These are phyloP conservation scores for Phoenicopterus ruber DNA, from an alignment of 2,113 vertebrate species.

Conservation along the genomic window DNA sequence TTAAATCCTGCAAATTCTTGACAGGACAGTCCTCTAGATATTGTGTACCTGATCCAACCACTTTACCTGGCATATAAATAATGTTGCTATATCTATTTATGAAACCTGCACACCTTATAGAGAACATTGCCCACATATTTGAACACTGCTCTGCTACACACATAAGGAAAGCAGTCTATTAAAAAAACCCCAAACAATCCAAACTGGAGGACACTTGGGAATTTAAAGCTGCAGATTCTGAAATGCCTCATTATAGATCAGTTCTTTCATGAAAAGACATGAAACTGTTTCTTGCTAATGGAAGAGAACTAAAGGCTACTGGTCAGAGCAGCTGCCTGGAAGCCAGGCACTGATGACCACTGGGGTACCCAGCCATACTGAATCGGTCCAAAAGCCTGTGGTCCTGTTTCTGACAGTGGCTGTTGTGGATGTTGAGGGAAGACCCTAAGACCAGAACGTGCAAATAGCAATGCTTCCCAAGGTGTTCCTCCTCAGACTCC, in stretches of 20 bases:
- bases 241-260: neutral
- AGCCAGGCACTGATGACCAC: neutral
- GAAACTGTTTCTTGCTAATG: neutral
- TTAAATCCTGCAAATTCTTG: neutral
- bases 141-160: neutral
- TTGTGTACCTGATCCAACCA: neutral
- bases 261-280: neutral
- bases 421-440: neutral
- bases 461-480: neutral
- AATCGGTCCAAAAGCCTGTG: neutral
- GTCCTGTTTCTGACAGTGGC: neutral
- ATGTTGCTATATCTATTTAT: neutral
- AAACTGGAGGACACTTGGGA: neutral
- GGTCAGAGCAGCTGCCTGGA: neutral
- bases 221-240: neutral
- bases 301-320: neutral
- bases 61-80: neutral
- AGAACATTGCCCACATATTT: neutral
- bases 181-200: neutral
- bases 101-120: neutral
- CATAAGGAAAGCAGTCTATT: neutral
- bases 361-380: neutral
- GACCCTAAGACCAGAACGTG: neutral
- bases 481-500: neutral
- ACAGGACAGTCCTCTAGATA: neutral